Percentiles rank a stretch among this genome's conserved stretches.
Evolutionary conservation across 2,888 invertebrate genomes (phyloP).

Genomic region (Aelia acuminata): DNA sequence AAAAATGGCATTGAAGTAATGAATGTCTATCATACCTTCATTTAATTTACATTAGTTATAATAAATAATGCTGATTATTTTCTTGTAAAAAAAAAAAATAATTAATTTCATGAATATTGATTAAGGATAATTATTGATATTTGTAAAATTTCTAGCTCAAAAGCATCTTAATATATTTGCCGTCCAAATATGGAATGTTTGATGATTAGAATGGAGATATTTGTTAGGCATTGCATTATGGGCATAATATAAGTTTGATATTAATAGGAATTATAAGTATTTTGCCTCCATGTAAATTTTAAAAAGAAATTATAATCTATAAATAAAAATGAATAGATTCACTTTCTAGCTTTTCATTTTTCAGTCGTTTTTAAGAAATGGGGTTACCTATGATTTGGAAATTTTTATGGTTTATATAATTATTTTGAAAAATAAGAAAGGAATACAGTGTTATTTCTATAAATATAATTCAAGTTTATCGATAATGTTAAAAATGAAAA

Average conservation of each 20-base stretch:
- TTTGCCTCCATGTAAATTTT: background rate
- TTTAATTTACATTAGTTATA: background rate
- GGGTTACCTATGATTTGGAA: background rate
- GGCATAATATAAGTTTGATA: background rate
- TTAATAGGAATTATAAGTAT: background rate
- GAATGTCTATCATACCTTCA: background rate
- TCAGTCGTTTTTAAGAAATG: background rate
- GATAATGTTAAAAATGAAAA: too few species aligned
- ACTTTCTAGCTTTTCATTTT: background rate
- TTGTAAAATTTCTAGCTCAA: conserved; percentile 46
- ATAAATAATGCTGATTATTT: conserved; percentile 18
- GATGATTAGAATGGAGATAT: conserved; percentile 26
- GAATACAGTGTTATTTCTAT: too few species aligned
- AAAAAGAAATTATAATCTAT: background rate
- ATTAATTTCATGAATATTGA: background rate
- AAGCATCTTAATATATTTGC: conserved; percentile 52
- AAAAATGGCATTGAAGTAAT: background rate
- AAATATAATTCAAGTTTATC: too few species aligned
- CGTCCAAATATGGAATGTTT: conserved; percentile 51
- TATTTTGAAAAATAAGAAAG: background rate
- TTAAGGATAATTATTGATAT: conserved; percentile 41
- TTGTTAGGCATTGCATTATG: background rate
- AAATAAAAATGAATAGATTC: background rate
- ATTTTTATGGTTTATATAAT: too few species aligned
- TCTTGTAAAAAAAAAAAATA: background rate